Conservation (phyloP, 2,888 invertebrate genomes). For the Drosophila lutescens region DNA sequence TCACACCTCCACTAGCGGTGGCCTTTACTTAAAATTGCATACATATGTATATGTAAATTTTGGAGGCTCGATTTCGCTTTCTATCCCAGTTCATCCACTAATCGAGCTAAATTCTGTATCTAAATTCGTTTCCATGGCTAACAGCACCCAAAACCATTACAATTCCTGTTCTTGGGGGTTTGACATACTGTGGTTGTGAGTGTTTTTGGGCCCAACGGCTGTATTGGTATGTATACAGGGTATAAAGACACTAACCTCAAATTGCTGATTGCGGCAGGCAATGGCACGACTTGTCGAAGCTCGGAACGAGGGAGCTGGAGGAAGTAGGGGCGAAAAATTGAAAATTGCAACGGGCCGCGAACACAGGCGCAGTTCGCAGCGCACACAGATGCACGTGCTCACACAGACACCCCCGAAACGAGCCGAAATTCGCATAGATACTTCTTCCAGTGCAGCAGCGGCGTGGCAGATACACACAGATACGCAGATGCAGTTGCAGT, state of each 20-base stretch:
- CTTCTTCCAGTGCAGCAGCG: conserved; percentile 31
- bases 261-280: conserved; percentile 71
- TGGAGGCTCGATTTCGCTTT: conserved; percentile 2
- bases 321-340: conserved; percentile 53
- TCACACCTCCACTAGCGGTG: neutral
- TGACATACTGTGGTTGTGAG: conserved; percentile 14
- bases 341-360: conserved; percentile 56
- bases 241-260: conserved; percentile 70
- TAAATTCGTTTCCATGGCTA: neutral
- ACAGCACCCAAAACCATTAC: conserved; percentile 4
- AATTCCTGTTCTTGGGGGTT: conserved; percentile 2
- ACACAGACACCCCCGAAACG: conserved; percentile 55
- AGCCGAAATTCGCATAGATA: conserved; percentile 54
- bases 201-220: conserved; percentile 5
- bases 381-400: conserved; percentile 44
- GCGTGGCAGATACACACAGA: conserved; percentile 54
- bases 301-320: conserved; percentile 41
- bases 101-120: neutral
- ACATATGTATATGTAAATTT: too few species aligned
- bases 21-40: neutral
- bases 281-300: conserved; percentile 28
- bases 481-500: conserved; percentile 41
- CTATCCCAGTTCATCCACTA: too few species aligned
- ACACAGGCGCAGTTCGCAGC: conserved; percentile 43
- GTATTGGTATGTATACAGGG: conserved; percentile 24